A percentile compares a stretch with the other conserved stretches of the same genome.
Conservation (phyloP, 1,140 invertebrate genomes). For the Pristionchus pacificus region DNA sequence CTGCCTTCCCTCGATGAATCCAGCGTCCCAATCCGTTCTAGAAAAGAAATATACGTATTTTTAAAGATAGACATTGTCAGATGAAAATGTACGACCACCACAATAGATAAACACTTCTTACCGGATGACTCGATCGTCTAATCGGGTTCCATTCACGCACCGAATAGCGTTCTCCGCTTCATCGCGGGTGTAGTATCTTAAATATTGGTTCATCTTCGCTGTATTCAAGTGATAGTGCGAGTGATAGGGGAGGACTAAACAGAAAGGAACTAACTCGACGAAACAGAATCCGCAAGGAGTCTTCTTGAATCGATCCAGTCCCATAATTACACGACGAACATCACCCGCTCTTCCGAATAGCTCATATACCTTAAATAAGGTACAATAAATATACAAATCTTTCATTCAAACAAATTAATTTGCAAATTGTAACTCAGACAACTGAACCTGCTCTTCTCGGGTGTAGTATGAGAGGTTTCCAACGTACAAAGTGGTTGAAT, state of each 20-base stretch:
- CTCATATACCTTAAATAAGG: constrained; percentile 73
- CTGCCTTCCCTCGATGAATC: constrained; percentile 94
- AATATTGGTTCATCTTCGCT: constrained; percentile 11
- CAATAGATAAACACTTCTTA: background rate
- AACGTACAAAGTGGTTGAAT: constrained; percentile 82
- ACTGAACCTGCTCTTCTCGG: constrained; percentile 88
- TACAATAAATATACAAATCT: background rate
- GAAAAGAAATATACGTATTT: background rate
- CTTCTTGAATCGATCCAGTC: constrained; percentile 92
- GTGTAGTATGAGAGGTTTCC: constrained; percentile 98
- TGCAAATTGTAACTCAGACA: no score
- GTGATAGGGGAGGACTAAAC: constrained; percentile 8
- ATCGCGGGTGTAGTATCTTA: constrained; percentile 73
- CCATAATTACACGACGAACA: constrained; percentile 92
- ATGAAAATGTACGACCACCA: no score
- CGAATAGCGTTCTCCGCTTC: constrained; percentile 92
- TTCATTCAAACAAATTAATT: background rate
- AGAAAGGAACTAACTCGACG: constrained; percentile 73
- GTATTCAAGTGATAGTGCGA: no score
- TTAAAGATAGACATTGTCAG: background rate
- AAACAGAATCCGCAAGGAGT: constrained; percentile 99
- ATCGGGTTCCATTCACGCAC: constrained; percentile 89
- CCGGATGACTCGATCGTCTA: constrained; percentile 93
- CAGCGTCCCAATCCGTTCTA: constrained; percentile 93
- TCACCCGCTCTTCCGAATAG: constrained; percentile 93